phyloP scores from a whole-genome alignment of 2,797 vertebrate species.

The Hoplostethus atlanticus region DNA sequence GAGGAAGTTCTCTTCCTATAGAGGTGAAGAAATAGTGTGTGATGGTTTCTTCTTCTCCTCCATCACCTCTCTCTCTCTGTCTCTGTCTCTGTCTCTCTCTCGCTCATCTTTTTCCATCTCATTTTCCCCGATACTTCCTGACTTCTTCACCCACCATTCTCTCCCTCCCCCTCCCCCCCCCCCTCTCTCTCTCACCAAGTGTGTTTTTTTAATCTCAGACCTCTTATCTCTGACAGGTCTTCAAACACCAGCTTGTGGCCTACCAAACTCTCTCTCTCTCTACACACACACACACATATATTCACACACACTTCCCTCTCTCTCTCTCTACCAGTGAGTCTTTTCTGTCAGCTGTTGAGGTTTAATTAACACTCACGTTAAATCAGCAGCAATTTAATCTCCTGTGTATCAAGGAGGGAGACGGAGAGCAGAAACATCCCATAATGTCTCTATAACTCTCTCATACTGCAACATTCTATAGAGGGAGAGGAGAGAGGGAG shows the following conservation, averaged over 20 bases:
- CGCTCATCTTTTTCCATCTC: neutral
- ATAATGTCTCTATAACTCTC: constrained; percentile 13
- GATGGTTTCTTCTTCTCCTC: neutral
- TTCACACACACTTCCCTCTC: neutral
- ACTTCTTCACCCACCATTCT: too few relatives aligned
- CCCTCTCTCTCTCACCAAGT: too few relatives aligned
- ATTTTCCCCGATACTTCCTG: neutral
- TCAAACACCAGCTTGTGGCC: neutral
- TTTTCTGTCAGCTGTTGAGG: constrained; percentile 30
- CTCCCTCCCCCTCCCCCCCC: too few relatives aligned
- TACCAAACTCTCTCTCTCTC: too few relatives aligned
- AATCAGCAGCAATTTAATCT: constrained; percentile 49
- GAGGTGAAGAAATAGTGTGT: neutral
- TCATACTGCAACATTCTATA: neutral
- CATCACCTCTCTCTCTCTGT: neutral
- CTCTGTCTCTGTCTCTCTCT: neutral
- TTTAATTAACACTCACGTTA: constrained; percentile 57
- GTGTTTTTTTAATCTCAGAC: neutral
- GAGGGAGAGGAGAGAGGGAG: too few relatives aligned
- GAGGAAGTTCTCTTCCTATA: constrained; percentile 20
- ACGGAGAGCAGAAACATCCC: constrained; percentile 6
- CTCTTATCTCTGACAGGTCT: constrained; percentile 12
- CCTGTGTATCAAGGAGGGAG: constrained; percentile 21
- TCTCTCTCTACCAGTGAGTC: constrained; percentile 27
- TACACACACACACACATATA: too few relatives aligned